Evolutionary conservation across 2,888 invertebrate genomes (phyloP), one percentile per base, ranked within the genome.

Genomic region (Crossocerus cetratus): DNA sequence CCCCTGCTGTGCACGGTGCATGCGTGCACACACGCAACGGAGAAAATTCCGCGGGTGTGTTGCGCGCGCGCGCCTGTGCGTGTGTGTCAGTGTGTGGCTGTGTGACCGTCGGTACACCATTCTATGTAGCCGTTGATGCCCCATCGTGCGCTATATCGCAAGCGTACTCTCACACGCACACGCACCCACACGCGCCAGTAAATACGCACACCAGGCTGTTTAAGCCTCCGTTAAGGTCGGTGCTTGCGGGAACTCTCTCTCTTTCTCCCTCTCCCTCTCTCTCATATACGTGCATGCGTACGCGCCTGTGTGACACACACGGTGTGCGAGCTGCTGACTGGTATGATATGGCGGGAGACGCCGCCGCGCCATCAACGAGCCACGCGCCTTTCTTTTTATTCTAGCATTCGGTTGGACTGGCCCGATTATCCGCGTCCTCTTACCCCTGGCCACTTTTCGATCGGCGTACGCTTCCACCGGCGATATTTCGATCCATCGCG

Each of bases 341-440:
- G 81, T 60, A 74, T 80, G 86, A 86, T 85, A 84, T 83, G 85
- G 85, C 83, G 85, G 84, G 85, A 84, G 85, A 86, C 86, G 85
- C 84, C 79, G 75, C 77, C 79, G 75, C 77, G 79, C 77, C 80
- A 83, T 74, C 82, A 77, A 72, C 73, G 75, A 77, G 77, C 82
- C 83, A 83, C 75, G 75, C 77, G 75, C 78, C 78, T 83, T 82
- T 83, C 80, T 81, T 83, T 80, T 83, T 77, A 73, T 74, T 73
- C 76, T 56, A 49, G 58, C 69, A 67, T 72, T 73, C 66, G 53
- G 53, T 53, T 59, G 59, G 66, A 70, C 56, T 73, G 71, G 69
- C 60, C 74, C 60, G 76, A 74, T 80, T 80, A 74, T 72, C 32
- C 70, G 62, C 65, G 62, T 56, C 59, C 73, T 68, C 64, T 56